Percentiles rank a stretch among this genome's conserved stretches.
Conservation (phyloP, 2,888 invertebrate genomes). For the Amiota mariae region DNA sequence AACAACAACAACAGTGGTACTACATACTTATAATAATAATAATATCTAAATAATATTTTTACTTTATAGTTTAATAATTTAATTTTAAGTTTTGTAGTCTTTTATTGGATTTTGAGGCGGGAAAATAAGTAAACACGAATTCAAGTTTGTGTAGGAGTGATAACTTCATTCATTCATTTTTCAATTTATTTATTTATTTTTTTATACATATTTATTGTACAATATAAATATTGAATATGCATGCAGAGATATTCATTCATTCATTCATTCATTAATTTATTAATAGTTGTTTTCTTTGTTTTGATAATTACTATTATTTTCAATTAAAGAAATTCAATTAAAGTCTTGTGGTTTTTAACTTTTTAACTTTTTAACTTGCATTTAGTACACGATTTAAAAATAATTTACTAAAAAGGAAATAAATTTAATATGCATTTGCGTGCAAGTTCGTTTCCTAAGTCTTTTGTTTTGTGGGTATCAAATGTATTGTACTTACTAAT, state of each 20-base stretch:
- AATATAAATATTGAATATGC: constrained; percentile 31
- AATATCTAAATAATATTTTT: constrained; percentile 6
- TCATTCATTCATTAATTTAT: constrained; percentile 12
- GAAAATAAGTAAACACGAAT: too few relatives aligned
- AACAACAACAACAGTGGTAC: neutral
- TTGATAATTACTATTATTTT: neutral
- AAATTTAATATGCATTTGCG: neutral
- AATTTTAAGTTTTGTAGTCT: neutral
- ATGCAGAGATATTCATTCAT: constrained; percentile 51
- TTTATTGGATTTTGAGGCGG: too few relatives aligned
- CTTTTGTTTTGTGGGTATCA: constrained; percentile 41
- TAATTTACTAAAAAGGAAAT: constrained; percentile 10
- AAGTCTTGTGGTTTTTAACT: too few relatives aligned
- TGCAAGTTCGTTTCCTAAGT: constrained; percentile 43
- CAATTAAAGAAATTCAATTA: neutral
- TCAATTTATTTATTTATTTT: too few relatives aligned
- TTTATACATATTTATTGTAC: neutral
- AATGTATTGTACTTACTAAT: neutral
- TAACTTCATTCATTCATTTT: too few relatives aligned
- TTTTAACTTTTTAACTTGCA: neutral
- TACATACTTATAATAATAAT: neutral
- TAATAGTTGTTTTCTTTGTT: neutral
- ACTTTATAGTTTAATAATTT: constrained; percentile 9
- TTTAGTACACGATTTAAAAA: constrained; percentile 5
- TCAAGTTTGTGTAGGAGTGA: neutral